phyloP scores from a whole-genome alignment of 2,888 invertebrate species.

The Chrysotoxum bicinctum region DNA sequence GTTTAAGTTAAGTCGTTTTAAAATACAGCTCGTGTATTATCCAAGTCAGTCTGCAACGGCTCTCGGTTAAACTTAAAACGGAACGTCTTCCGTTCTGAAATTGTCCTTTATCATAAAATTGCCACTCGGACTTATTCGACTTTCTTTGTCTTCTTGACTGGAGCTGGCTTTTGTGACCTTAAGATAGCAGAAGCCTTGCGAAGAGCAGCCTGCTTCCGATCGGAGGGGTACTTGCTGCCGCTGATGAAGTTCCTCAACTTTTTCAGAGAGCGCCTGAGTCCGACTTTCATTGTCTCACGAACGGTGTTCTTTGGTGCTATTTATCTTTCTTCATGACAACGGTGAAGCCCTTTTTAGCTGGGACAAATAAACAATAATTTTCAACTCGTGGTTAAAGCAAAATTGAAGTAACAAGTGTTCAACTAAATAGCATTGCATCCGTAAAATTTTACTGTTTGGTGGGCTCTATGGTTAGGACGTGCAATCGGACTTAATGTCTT shows the following conservation, averaged over 20 bases:
- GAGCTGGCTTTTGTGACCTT: slow-evolving; percentile 93
- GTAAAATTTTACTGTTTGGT: no score
- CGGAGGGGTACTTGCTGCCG: slow-evolving; percentile 93
- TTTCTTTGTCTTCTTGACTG: slow-evolving; percentile 92
- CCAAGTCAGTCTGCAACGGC: no score
- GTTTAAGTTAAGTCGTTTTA: no score
- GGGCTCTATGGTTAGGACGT: no score
- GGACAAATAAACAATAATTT: no score
- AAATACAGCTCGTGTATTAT: no score
- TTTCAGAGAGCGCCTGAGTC: slow-evolving; percentile 92
- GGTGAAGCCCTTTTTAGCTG: slow-evolving; percentile 96
- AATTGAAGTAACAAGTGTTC: no score
- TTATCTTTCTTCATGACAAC: slow-evolving; percentile 92
- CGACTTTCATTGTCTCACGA: slow-evolving; percentile 92
- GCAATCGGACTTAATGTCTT: no score
- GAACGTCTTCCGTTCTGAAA: no score
- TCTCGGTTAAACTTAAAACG: no score
- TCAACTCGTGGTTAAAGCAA: no score
- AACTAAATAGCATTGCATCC: no score
- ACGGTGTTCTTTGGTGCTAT: slow-evolving; percentile 86
- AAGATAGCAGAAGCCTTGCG: slow-evolving; percentile 96
- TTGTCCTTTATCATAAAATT: slow-evolving; percentile 27
- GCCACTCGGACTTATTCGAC: slow-evolving; percentile 85
- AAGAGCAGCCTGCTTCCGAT: slow-evolving; percentile 91
- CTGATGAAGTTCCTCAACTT: slow-evolving; percentile 91